phyloP scores from a whole-genome alignment of 2,113 vertebrate genomes.

The Rousettus leschenaultii region DNA sequence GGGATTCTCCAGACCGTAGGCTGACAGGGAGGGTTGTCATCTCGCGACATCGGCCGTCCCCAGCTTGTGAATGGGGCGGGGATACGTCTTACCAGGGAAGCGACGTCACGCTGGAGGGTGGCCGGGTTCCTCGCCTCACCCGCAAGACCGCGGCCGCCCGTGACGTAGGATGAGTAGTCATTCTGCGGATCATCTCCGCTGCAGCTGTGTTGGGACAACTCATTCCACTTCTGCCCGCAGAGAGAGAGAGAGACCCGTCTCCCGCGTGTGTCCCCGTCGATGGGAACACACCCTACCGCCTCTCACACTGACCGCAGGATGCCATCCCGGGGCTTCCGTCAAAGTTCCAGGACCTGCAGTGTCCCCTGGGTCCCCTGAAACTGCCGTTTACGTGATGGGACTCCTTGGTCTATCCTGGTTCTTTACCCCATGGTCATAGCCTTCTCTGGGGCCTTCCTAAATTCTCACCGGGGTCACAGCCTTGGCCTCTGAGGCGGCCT shows the following conservation, averaged over 20 bases:
- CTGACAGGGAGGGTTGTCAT: background rate
- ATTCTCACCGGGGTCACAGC: background rate
- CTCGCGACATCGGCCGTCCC: background rate
- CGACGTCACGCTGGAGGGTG: background rate
- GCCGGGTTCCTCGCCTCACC: background rate
- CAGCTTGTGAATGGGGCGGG: background rate
- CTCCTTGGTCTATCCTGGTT: background rate
- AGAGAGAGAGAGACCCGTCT: background rate
- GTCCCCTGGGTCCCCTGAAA: background rate
- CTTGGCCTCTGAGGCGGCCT: background rate
- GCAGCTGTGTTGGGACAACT: background rate
- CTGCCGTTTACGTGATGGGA: background rate
- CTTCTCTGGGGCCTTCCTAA: background rate
- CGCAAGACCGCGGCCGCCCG: background rate
- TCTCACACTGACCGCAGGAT: background rate
- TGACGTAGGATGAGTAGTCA: background rate
- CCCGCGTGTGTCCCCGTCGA: background rate
- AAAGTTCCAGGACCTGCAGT: background rate
- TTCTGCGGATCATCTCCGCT: background rate
- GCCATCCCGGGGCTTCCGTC: background rate
- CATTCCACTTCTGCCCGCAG: background rate
- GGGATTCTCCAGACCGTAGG: background rate
- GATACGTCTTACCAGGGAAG: background rate
- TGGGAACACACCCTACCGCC: background rate
- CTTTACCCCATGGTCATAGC: background rate